Evolutionary conservation across 2,888 invertebrate species (phyloP).

Genomic region (Podotricha telesiphe): DNA sequence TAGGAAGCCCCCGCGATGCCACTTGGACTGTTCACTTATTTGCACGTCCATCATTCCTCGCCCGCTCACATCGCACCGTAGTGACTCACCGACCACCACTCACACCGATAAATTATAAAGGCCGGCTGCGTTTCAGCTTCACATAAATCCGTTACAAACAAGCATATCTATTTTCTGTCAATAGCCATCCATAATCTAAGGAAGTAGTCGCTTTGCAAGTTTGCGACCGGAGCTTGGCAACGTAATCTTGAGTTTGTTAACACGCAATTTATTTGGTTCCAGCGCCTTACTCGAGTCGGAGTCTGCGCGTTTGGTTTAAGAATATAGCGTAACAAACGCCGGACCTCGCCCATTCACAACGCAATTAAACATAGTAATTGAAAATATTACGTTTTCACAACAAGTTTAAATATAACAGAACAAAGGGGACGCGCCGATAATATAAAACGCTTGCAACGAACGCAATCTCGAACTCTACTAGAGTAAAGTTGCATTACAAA

Average conservation of each 20-base stretch:
- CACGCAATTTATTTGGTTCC: conserved; percentile 47
- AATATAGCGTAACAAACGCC: conserved; percentile 44
- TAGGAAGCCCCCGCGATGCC: conserved; percentile 77
- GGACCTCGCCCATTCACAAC: conserved; percentile 69
- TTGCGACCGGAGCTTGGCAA: conserved; percentile 44
- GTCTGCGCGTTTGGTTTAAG: conserved; percentile 48
- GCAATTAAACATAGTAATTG: conserved; percentile 42
- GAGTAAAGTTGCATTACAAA: conserved; percentile 52
- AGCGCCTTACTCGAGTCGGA: conserved; percentile 53
- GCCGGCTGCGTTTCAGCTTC: conserved; percentile 48
- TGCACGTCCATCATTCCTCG: conserved; percentile 74
- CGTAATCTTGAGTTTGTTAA: conserved; percentile 58
- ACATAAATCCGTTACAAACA: conserved; percentile 49
- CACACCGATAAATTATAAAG: conserved; percentile 41
- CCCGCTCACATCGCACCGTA: conserved; percentile 71
- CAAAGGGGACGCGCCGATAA: conserved; percentile 58
- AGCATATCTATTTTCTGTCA: conserved; percentile 45
- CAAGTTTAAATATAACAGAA: conserved; percentile 57
- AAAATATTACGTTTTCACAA: conserved; percentile 52
- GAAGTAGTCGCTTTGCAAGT: conserved; percentile 48
- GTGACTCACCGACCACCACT: conserved; percentile 67
- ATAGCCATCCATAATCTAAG: conserved; percentile 45
- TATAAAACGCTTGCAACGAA: conserved; percentile 56
- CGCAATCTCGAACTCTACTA: conserved; percentile 69
- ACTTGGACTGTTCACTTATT: conserved; percentile 70